These are phyloP conservation scores for Brenthis ino DNA, from an alignment of 2,888 invertebrate genomes.

Conservation along the genomic window DNA sequence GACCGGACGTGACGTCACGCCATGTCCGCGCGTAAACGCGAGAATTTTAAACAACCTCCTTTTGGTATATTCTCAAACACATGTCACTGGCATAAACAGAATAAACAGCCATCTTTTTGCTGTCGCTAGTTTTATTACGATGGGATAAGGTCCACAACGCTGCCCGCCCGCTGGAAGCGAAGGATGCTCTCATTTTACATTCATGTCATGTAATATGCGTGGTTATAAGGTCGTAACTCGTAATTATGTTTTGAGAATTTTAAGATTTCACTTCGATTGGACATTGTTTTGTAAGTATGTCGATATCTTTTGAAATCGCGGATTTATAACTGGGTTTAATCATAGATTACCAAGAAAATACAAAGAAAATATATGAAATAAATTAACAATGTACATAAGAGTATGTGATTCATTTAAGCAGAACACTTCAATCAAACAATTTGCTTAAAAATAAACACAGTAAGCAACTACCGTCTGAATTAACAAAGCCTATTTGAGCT, in stretches of 20 bases:
- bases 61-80: slow-evolving; percentile 70
- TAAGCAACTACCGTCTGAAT: slow-evolving; percentile 7
- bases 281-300: slow-evolving; percentile 23
- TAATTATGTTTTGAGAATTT: slow-evolving; percentile 67
- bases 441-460: slow-evolving; percentile 10
- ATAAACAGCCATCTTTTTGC: slow-evolving; percentile 43
- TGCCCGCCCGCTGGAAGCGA: slow-evolving; percentile 25
- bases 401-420: slow-evolving; percentile 1
- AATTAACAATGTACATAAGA: too few relatives aligned
- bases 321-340: slow-evolving; percentile 12
- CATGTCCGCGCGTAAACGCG: slow-evolving; percentile 68
- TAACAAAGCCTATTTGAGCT: slow-evolving; percentile 26
- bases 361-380: background rate
- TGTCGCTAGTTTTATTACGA: slow-evolving; percentile 48
- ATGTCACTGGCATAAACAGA: slow-evolving; percentile 67
- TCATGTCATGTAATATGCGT: slow-evolving; percentile 67
- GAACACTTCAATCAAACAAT: background rate
- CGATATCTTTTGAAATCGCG: slow-evolving; percentile 22
- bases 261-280: slow-evolving; percentile 40
- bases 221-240: slow-evolving; percentile 61
- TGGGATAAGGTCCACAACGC: slow-evolving; percentile 54
- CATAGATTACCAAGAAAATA: slow-evolving; percentile 5
- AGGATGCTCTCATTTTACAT: slow-evolving; percentile 61
- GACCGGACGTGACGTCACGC: slow-evolving; percentile 77
- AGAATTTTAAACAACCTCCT: slow-evolving; percentile 80